Percentiles rank a stretch among this genome's conserved stretches.
Evolutionary conservation across 2,797 vertebrate genomes (phyloP).

Genomic region (Pangasius mekongensis): DNA sequence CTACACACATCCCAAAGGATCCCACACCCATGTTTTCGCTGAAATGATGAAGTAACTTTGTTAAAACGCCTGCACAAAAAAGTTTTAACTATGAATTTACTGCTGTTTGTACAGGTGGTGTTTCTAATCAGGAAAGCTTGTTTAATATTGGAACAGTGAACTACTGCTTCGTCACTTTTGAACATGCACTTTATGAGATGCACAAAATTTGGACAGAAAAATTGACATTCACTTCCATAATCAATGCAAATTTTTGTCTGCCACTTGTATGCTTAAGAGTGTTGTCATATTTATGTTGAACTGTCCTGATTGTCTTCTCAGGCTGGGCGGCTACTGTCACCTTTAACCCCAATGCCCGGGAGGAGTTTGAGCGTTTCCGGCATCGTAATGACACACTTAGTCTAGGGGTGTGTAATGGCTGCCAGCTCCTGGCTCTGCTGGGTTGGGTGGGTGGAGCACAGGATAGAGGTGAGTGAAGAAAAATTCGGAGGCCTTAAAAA

Average conservation of each 20-base stretch:
- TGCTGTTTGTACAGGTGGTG: not conserved
- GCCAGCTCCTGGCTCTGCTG: conserved; percentile 87
- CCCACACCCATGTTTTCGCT: not conserved
- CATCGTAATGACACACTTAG: conserved; percentile 83
- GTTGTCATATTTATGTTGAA: not conserved
- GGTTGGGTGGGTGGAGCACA: conserved; percentile 84
- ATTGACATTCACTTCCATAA: not conserved
- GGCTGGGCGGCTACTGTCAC: conserved; percentile 89
- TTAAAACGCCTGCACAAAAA: not conserved
- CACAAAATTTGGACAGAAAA: not conserved
- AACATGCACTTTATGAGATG: not conserved
- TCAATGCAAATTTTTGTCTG: not conserved
- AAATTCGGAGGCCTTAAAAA: not conserved
- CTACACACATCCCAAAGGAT: not conserved
- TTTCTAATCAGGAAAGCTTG: not conserved
- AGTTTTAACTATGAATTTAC: not conserved
- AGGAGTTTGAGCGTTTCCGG: conserved; percentile 82
- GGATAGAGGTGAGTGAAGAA: conserved; percentile 40
- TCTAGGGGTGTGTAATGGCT: conserved; percentile 92
- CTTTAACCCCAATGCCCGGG: conserved; percentile 78
- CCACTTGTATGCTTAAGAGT: not conserved
- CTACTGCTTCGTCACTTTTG: not conserved
- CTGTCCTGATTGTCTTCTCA: conserved; percentile 56
- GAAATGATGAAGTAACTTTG: not conserved
- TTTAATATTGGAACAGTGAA: not conserved